Evolutionary conservation across 2,888 invertebrate genomes (phyloP).

Genomic region (Polymixis flavicincta): DNA sequence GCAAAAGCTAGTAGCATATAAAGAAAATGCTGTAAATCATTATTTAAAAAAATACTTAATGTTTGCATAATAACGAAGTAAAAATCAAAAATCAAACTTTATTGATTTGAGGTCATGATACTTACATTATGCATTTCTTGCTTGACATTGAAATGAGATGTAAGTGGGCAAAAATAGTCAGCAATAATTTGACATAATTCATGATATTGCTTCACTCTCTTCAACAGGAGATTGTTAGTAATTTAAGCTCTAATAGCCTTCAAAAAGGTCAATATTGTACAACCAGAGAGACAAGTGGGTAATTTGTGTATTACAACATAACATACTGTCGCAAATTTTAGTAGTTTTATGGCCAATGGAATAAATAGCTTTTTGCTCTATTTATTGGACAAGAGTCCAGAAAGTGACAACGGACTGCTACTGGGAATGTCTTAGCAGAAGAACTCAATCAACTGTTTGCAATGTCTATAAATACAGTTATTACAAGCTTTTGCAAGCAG

Average conservation of each 20-base stretch:
- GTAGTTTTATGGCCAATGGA: too few relatives aligned
- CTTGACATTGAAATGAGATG: too few relatives aligned
- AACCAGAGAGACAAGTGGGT: background rate
- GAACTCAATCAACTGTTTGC: too few relatives aligned
- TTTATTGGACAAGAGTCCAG: too few relatives aligned
- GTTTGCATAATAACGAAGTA: background rate
- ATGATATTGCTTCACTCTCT: background rate
- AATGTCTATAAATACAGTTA: too few relatives aligned
- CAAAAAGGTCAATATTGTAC: background rate
- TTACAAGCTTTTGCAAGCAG: too few relatives aligned
- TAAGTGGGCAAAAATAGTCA: background rate
- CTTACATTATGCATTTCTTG: background rate
- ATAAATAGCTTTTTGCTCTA: too few relatives aligned
- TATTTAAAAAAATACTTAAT: background rate
- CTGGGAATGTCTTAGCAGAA: too few relatives aligned
- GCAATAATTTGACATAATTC: background rate
- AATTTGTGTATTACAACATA: background rate
- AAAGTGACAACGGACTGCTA: too few relatives aligned
- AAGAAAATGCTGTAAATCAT: background rate
- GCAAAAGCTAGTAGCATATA: too few relatives aligned
- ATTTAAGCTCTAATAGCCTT: conserved; percentile 2
- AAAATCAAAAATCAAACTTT: background rate
- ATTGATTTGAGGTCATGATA: background rate
- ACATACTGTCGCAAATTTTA: background rate
- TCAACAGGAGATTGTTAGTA: background rate